These are phyloP conservation scores for Ectropis crepuscularia DNA, from an alignment of 2,888 invertebrate genomes.

Conservation along the genomic window DNA sequence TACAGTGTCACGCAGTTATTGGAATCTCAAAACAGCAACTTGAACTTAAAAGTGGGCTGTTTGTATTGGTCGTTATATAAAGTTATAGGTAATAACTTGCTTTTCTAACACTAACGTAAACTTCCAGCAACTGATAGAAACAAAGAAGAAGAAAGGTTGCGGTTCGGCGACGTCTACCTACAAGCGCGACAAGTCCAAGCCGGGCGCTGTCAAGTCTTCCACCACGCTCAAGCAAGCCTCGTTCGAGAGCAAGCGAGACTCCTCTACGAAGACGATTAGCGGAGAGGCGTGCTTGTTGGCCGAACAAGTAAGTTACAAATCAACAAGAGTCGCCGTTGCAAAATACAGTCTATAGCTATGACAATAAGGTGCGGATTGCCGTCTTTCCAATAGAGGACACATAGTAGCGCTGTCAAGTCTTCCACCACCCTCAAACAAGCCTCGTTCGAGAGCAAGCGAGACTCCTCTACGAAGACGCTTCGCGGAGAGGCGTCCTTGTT, in stretches of 20 bases:
- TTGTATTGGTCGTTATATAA: no score
- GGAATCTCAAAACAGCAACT: no score
- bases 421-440: slow-evolving; percentile 59
- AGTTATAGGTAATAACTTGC: no score
- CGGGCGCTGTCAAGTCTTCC: slow-evolving; percentile 57
- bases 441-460: slow-evolving; percentile 48
- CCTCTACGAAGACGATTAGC: slow-evolving; percentile 38
- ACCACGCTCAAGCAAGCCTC: slow-evolving; percentile 59
- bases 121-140: slow-evolving; percentile 49
- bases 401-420: no score
- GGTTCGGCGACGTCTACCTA: slow-evolving; percentile 36
- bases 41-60: no score
- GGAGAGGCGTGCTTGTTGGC: slow-evolving; percentile 59
- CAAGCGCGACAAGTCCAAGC: slow-evolving; percentile 57
- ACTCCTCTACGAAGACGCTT: slow-evolving; percentile 38
- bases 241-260: slow-evolving; percentile 46
- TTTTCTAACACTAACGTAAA: background rate
- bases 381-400: no score
- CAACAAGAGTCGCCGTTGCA: no score
- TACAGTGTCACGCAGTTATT: no score
- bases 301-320: no score
- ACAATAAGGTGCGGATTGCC: no score
- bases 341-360: no score
- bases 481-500: slow-evolving; percentile 58
- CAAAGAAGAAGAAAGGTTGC: slow-evolving; percentile 58